Percentiles rank a stretch among this genome's conserved stretches.
Evolutionary conservation across 53 echinoderm and acorn worm species (phyloP).

Genomic region (Crossaster papposus): DNA sequence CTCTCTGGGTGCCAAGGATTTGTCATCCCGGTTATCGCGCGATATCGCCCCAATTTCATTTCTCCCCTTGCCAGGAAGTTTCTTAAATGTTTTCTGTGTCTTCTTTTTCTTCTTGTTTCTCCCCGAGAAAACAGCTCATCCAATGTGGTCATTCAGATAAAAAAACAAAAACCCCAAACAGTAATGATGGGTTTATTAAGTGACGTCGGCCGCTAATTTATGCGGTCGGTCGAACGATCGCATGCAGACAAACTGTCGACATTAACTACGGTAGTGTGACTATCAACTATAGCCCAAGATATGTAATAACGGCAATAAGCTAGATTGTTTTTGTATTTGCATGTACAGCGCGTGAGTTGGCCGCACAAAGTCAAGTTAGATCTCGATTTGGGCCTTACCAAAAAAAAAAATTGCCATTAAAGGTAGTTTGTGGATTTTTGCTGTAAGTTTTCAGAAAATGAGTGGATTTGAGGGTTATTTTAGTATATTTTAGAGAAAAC

Average conservation of each 20-base stretch:
- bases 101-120: neutral
- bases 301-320: neutral
- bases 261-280: neutral
- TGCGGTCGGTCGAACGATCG: neutral
- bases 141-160: neutral
- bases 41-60: neutral
- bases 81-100: neutral
- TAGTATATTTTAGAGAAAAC: too few relatives aligned
- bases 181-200: neutral
- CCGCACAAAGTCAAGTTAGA: too few relatives aligned
- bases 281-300: neutral
- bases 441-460: too few relatives aligned
- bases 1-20: too few relatives aligned
- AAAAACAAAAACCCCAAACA: neutral
- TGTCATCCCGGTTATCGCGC: neutral
- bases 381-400: too few relatives aligned
- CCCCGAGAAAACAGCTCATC: neutral
- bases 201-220: neutral
- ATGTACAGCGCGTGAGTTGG: too few relatives aligned
- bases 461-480: too few relatives aligned
- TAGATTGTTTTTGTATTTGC: neutral
- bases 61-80: neutral
- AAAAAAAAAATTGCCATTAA: too few relatives aligned
- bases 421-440: too few relatives aligned
- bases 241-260: constrained; percentile 8